phyloP scores from a whole-genome alignment of 1,140 invertebrate species.

The Pachyrhynchus sulphureomaculatus region DNA sequence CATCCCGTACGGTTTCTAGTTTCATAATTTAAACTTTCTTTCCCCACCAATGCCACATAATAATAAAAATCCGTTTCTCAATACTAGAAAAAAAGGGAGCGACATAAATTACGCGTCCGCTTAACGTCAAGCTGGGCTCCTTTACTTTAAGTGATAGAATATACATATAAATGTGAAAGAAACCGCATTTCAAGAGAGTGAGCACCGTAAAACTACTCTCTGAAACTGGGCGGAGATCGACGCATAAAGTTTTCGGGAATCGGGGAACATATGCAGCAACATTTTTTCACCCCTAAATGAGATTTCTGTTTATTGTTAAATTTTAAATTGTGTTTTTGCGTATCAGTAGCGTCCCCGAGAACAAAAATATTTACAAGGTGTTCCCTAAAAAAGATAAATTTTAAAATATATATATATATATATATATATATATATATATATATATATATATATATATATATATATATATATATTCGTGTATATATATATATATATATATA shows the following conservation, averaged over 20 bases:
- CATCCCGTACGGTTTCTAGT: too few species aligned
- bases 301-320: constrained; percentile 22
- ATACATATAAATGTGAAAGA: constrained; percentile 29
- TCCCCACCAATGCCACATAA: not conserved
- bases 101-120: constrained; percentile 23
- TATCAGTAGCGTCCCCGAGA: too few species aligned
- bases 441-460: too few species aligned
- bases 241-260: constrained; percentile 6
- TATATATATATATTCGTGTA: too few species aligned
- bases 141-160: constrained; percentile 28
- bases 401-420: too few species aligned
- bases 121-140: constrained; percentile 24
- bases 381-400: too few species aligned
- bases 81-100: not conserved
- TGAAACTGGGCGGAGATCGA: not conserved
- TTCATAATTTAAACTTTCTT: too few species aligned
- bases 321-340: constrained; percentile 4
- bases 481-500: too few species aligned
- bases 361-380: too few species aligned
- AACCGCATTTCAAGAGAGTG: constrained; percentile 20
- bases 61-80: not conserved
- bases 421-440: too few species aligned
- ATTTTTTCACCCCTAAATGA: not conserved
- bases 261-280: constrained; percentile 15
- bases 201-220: constrained; percentile 10